Evolutionary conservation across 2,888 invertebrate genomes (phyloP).

Genomic region (Harpalus rubripes): DNA sequence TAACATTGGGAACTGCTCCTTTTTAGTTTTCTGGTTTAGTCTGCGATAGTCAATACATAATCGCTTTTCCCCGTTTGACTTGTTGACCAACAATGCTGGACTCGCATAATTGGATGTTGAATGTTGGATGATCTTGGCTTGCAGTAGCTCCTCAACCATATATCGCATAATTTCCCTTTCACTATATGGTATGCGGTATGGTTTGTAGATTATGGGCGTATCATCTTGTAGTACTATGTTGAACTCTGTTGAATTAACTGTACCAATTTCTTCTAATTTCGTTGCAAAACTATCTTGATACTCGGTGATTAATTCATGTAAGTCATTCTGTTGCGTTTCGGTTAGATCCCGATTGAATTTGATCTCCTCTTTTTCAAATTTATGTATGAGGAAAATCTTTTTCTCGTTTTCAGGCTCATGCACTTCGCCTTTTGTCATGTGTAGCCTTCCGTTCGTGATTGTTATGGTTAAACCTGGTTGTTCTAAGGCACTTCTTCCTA

Average conservation of each 20-base stretch:
- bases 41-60: background rate
- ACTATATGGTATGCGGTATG: too few species aligned
- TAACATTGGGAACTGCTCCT: slow-evolving; percentile 13
- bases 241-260: background rate
- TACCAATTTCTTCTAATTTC: background rate
- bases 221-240: slow-evolving; percentile 43
- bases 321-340: too few species aligned
- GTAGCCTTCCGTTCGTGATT: too few species aligned
- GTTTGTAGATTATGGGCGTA: background rate
- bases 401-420: too few species aligned
- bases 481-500: too few species aligned
- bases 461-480: too few species aligned
- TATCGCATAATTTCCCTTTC: background rate
- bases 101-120: too few species aligned
- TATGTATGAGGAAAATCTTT: too few species aligned
- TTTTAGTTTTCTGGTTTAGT: background rate
- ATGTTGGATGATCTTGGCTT: background rate
- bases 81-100: background rate
- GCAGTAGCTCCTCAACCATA: background rate
- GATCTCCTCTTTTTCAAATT: too few species aligned
- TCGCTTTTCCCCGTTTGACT: background rate
- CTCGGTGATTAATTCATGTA: too few species aligned
- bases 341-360: too few species aligned
- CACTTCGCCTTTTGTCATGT: too few species aligned
- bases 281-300: background rate